Evolutionary conservation across 2,113 vertebrate species (phyloP).

Genomic region (Ramphastos sulfuratus): DNA sequence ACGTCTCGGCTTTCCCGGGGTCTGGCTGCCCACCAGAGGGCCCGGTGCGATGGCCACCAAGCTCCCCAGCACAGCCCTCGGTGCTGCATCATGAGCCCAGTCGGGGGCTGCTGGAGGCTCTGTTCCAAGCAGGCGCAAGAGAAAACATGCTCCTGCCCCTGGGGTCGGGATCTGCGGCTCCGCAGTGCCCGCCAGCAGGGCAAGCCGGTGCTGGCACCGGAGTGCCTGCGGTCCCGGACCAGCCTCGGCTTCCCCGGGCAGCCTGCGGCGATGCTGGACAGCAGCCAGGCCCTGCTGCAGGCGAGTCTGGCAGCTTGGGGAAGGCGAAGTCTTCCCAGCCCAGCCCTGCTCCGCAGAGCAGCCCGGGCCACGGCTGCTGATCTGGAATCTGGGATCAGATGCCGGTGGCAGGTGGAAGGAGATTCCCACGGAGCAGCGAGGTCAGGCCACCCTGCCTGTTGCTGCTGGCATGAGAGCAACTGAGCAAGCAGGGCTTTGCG

Average conservation of each 20-base stretch:
- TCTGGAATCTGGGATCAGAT: neutral
- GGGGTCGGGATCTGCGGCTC: neutral
- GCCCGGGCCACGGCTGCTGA: neutral
- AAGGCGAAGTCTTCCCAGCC: neutral
- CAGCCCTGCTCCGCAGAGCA: neutral
- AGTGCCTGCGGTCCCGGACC: neutral
- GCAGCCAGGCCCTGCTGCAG: neutral
- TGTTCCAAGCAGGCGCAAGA: neutral
- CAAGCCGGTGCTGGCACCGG: neutral
- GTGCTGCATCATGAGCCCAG: neutral
- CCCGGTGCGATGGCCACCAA: neutral
- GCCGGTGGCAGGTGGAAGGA: neutral
- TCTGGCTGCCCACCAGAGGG: neutral
- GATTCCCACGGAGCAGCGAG: neutral
- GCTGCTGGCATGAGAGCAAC: neutral
- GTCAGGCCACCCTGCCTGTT: neutral
- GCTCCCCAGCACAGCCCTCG: neutral
- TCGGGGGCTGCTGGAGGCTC: neutral
- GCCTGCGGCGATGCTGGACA: neutral
- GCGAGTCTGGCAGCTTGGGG: neutral
- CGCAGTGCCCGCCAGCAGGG: neutral
- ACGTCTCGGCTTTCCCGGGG: fast-evolving
- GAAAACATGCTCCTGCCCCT: neutral
- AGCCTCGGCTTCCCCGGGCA: neutral
- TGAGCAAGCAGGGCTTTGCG: neutral